These are phyloP conservation scores for Pelochelys cantorii DNA, from an alignment of 2,797 vertebrate species.

Conservation along the genomic window DNA sequence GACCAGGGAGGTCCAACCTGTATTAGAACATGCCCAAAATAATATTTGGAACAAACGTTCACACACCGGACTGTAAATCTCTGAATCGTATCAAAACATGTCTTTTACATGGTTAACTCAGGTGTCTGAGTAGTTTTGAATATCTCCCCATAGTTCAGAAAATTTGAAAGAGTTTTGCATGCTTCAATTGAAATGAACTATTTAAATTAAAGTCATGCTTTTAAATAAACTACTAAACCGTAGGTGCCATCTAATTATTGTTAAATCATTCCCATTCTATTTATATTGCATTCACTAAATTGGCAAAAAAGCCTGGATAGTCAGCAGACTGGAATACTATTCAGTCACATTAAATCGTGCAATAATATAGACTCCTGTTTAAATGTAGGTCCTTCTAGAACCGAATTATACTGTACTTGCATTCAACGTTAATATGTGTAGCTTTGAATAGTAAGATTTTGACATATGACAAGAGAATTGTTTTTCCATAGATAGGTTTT, in stretches of 20 bases:
- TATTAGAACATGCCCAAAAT: neutral
- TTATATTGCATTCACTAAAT: neutral
- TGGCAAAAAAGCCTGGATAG: neutral
- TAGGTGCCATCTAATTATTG: neutral
- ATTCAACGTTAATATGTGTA: neutral
- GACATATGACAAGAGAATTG: neutral
- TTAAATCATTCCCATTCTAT: neutral
- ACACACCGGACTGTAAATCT: neutral
- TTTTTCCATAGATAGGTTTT: neutral
- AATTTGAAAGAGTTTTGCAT: neutral
- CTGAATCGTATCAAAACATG: neutral
- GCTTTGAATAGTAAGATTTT: neutral
- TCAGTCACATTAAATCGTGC: neutral
- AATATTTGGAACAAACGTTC: neutral
- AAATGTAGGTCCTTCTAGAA: neutral
- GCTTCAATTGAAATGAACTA: neutral
- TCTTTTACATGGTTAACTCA: neutral
- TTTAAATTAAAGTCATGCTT: neutral
- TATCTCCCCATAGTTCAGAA: neutral
- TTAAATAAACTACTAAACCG: neutral
- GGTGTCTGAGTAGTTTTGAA: neutral
- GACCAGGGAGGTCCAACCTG: too few relatives aligned
- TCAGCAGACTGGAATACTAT: neutral
- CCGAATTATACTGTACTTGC: neutral
- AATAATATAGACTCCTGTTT: neutral